These are phyloP conservation scores for Spodoptera frugiperda DNA, from an alignment of 1,140 invertebrate genomes.

Conservation along the genomic window DNA sequence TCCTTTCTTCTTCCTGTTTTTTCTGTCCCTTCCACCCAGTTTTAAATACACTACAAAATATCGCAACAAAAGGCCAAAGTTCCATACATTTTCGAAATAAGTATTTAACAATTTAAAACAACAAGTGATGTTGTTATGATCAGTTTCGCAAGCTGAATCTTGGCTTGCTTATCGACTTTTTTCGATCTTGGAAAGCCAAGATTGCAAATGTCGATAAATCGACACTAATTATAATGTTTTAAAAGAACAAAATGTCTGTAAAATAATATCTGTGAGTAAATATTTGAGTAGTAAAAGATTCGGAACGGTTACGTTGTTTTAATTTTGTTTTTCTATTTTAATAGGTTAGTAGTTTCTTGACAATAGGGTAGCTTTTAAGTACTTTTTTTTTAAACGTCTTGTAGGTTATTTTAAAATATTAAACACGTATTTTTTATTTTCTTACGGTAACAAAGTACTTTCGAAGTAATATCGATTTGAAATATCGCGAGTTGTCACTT, in stretches of 20 bases:
- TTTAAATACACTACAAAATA: background rate
- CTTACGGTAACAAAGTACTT: no score
- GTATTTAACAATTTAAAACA: background rate
- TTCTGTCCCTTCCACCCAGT: no score
- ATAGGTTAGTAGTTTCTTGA: background rate
- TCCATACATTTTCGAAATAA: no score
- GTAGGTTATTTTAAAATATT: no score
- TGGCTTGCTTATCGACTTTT: slow-evolving; percentile 38
- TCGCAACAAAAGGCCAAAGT: background rate
- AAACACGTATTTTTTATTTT: no score
- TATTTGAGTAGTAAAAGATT: background rate
- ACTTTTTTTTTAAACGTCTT: no score
- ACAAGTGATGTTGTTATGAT: slow-evolving; percentile 10
- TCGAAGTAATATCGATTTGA: no score
- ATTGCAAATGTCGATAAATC: slow-evolving; percentile 44
- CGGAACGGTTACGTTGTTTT: background rate
- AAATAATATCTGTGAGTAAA: background rate
- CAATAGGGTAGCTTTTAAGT: no score
- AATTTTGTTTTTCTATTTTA: no score
- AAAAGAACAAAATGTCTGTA: background rate
- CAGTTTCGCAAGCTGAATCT: slow-evolving; percentile 44
- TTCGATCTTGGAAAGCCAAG: slow-evolving; percentile 40
- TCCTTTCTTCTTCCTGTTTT: no score
- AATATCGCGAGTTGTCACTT: no score
- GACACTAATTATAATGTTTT: slow-evolving; percentile 23